These are phyloP conservation scores for Bombus impatiens DNA, from an alignment of 1,140 invertebrate species.

Conservation along the genomic window DNA sequence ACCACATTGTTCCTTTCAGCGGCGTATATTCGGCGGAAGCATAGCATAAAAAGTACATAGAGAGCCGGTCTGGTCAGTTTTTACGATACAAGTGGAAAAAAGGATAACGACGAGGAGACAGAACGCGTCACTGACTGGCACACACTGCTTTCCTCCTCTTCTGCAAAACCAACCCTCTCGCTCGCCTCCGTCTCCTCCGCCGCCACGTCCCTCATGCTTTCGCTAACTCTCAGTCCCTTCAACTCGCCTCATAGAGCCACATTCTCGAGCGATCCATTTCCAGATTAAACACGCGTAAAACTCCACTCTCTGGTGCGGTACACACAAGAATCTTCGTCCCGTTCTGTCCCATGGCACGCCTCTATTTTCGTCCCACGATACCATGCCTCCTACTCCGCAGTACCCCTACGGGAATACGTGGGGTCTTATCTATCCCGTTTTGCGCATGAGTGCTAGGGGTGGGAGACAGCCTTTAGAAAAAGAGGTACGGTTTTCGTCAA, in stretches of 20 bases:
- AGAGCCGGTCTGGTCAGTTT: conserved; percentile 39
- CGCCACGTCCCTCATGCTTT: conserved; percentile 39
- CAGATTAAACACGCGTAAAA: conserved; percentile 82
- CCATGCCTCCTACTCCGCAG: not conserved
- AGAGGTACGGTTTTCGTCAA: conserved; percentile 62
- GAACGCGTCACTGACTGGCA: conserved; percentile 20
- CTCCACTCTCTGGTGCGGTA: conserved; percentile 72
- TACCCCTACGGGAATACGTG: conserved; percentile 42
- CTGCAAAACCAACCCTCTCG: conserved; percentile 6
- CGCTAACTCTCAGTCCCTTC: conserved; percentile 64
- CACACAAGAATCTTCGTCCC: conserved; percentile 68
- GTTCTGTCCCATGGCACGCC: conserved; percentile 33
- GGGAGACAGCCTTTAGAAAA: conserved; percentile 63
- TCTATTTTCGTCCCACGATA: conserved; percentile 20
- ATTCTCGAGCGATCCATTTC: conserved; percentile 80
- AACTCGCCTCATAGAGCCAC: conserved; percentile 69
- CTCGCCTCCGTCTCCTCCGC: conserved; percentile 11
- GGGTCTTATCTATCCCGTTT: conserved; percentile 51
- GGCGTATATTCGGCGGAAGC: not conserved
- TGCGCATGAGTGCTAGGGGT: conserved; percentile 57
- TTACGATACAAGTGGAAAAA: conserved; percentile 49
- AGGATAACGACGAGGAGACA: conserved; percentile 43
- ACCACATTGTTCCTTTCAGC: conserved; percentile 37
- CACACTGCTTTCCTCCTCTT: not conserved
- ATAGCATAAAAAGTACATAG: conserved; percentile 28